Base-by-base conservation (phyloP, 2,797 vertebrate genomes). In the Taeniopygia guttata region DNA sequence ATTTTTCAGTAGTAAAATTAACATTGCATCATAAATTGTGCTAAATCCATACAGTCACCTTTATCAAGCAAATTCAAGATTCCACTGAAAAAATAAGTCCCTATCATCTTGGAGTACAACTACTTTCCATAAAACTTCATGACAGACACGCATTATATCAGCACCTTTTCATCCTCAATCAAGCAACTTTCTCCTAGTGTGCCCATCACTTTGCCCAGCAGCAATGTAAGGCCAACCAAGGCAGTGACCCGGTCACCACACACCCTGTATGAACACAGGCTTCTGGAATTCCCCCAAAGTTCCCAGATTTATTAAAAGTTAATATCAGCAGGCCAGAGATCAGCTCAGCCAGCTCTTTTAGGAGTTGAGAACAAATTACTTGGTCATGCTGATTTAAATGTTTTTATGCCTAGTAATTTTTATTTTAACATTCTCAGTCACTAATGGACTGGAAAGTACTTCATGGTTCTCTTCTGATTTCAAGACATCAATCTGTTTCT, bases 381-480 rank as follows among this genome's bases (percentile, higher is more conserved):
- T 64, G 46, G 58, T 59, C 82, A 58, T 82, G 48, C 45, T 70
- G 92, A 96, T 93, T 93, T 93, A 76, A 84, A 95, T 94, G 68
- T 87, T 95, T 95, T 93, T 95, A 96, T 92, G 92, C 74, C 79
- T 72, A 86, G 87, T 59, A 86, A 93, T 94, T 95, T 94, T 86
- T 93, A 68, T 81, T 93, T 94, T 93, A 95, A 91, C 48, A 74
- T 76, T 86, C 67, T 84, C 70, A 79, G 69, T 51, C 85, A 67
- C 89, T 97, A 97, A 97, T 95, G 87, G 91, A 89, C 69, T 95
- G 77, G 42, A 88, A 94, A 94, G 76, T 30, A 94, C 91, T 88
- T 86, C 69, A 87, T 3, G 0, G 43, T 81, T 87, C 93, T 93
- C 83, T 21, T 51, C 51, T 84, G 85, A 95, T 84, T 96, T 95